Evolutionary conservation across 2,797 vertebrate species (phyloP).

Genomic region (Sphenopsis melanotis): DNA sequence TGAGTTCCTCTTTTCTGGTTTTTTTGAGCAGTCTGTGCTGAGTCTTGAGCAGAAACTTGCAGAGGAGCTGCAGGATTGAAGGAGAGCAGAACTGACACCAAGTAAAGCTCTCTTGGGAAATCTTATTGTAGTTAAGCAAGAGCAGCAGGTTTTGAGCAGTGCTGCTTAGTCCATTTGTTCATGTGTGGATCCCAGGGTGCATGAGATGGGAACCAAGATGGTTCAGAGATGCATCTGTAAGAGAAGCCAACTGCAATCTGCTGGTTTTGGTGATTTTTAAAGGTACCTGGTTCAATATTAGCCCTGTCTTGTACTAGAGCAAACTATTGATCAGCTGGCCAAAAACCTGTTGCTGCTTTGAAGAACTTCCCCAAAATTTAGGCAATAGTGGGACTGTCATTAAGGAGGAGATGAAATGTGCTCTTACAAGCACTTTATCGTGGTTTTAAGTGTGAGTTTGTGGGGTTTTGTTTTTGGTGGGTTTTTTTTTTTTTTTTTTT

Average conservation of each 20-base stretch:
- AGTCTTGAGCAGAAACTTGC: background rate
- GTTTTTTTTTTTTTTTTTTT: too few relatives aligned
- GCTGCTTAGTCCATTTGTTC: background rate
- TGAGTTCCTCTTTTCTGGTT: background rate
- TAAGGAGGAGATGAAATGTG: background rate
- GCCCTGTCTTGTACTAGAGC: background rate
- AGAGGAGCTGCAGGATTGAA: background rate
- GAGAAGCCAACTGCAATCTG: background rate
- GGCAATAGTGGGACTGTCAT: background rate
- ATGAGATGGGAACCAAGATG: accelerated
- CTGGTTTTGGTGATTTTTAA: background rate
- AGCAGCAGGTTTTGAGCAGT: background rate
- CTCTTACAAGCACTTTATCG: background rate
- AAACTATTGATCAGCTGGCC: background rate
- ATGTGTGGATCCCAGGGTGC: background rate
- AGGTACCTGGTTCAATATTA: background rate
- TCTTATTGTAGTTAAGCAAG: background rate
- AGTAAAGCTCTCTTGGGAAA: background rate
- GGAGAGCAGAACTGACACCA: background rate
- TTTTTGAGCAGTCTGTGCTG: background rate
- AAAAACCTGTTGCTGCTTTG: background rate
- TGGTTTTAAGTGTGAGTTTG: background rate
- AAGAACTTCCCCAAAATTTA: background rate
- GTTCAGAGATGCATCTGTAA: background rate
- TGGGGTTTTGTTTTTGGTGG: too few relatives aligned